These are phyloP conservation scores for Mugil cephalus DNA, from an alignment of 2,113 vertebrate species.

Conservation along the genomic window DNA sequence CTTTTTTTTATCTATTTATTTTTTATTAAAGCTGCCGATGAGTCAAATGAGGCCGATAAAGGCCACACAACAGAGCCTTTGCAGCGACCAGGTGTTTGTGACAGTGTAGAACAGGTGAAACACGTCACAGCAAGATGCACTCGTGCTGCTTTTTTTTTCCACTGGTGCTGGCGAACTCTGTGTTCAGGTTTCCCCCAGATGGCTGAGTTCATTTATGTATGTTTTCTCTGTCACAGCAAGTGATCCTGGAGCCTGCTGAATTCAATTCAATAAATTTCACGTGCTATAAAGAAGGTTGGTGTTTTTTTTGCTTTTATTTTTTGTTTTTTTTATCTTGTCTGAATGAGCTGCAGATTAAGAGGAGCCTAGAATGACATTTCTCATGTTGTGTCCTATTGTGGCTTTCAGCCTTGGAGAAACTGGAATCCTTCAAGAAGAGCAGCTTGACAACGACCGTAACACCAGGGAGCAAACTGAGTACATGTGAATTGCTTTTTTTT, in stretches of 20 bases:
- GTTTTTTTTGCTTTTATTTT: neutral
- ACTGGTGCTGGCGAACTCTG: no score
- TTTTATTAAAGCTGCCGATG: no score
- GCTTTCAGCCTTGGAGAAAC: slow-evolving; percentile 61
- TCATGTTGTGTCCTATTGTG: neutral
- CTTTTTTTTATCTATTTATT: no score
- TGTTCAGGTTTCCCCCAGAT: neutral
- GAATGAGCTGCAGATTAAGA: neutral
- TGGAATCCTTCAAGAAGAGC: slow-evolving; percentile 53
- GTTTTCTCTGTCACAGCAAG: slow-evolving; percentile 52
- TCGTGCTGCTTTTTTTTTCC: no score
- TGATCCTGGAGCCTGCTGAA: slow-evolving; percentile 43
- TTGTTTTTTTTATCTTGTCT: neutral
- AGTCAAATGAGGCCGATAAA: no score
- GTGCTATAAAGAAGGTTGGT: slow-evolving; percentile 58
- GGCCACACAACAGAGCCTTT: no score
- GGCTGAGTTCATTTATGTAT: neutral
- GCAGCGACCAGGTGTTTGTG: no score
- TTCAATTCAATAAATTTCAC: slow-evolving; percentile 31
- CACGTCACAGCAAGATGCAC: no score
- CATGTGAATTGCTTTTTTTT: no score
- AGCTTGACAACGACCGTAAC: slow-evolving; percentile 35
- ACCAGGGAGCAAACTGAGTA: slow-evolving; percentile 57
- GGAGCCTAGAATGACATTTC: neutral
- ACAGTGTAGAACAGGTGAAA: no score